phyloP scores from a whole-genome alignment of 2,113 vertebrate species.

The Amphiprion percula region DNA sequence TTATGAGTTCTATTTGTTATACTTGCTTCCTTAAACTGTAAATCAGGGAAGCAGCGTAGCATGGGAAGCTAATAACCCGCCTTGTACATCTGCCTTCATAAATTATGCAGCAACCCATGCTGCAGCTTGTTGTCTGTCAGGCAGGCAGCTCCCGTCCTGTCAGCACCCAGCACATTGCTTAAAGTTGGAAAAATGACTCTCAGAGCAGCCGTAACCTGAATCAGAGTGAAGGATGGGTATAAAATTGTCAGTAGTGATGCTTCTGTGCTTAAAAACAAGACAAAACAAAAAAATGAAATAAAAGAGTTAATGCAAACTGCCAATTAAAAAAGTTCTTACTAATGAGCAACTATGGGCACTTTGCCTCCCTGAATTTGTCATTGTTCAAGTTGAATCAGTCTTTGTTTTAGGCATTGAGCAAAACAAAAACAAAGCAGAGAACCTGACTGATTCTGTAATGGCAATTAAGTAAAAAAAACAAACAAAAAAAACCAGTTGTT shows the following conservation, averaged over 20 bases:
- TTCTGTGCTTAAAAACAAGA: constrained; percentile 24
- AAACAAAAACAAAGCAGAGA: constrained; percentile 45
- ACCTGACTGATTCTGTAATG: constrained; percentile 26
- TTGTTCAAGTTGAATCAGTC: constrained; percentile 39
- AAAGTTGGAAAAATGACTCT: constrained; percentile 39
- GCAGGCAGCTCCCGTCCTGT: constrained; percentile 54
- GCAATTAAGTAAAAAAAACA: constrained; percentile 51
- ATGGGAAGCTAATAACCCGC: constrained; percentile 78
- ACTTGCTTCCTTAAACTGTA: constrained; percentile 77
- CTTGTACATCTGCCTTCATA: constrained; percentile 79
- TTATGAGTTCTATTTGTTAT: constrained; percentile 77
- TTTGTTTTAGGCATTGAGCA: constrained; percentile 39
- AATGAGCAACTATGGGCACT: constrained; percentile 63
- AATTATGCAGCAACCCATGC: constrained; percentile 73
- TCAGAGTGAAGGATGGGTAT: constrained; percentile 29
- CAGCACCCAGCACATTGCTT: constrained; percentile 46
- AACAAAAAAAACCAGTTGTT: constrained; percentile 21
- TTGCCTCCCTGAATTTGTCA: constrained; percentile 46
- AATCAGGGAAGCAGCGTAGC: constrained; percentile 74
- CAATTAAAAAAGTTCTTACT: constrained; percentile 71
- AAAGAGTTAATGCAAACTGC: constrained; percentile 40
- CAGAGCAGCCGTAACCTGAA: constrained; percentile 25
- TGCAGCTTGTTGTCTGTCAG: constrained; percentile 74
- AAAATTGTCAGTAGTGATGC: constrained; percentile 46
- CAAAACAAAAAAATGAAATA: constrained; percentile 23